phyloP scores from a whole-genome alignment of 2,797 vertebrate genomes.

The Rhincodon typus region DNA sequence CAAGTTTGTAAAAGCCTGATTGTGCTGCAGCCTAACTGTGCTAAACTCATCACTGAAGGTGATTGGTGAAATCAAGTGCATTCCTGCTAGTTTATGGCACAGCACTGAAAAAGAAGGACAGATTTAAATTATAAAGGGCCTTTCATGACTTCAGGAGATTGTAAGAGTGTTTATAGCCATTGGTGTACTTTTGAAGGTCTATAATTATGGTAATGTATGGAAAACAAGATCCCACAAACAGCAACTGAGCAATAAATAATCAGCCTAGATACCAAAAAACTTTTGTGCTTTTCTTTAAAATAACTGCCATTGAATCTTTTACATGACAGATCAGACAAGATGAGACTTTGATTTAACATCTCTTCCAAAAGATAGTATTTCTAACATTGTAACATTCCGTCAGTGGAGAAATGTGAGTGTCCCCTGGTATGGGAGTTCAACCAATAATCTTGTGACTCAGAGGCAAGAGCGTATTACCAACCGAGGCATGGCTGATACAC shows the following conservation, averaged over 20 bases:
- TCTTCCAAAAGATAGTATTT: not conserved
- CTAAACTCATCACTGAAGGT: constrained; percentile 92
- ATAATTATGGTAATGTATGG: not conserved
- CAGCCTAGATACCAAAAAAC: too few relatives aligned
- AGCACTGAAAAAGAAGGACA: constrained; percentile 52
- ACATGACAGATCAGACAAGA: too few relatives aligned
- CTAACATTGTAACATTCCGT: not conserved
- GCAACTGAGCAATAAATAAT: too few relatives aligned
- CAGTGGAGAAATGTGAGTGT: not conserved
- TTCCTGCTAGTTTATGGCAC: constrained; percentile 77
- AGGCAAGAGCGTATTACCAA: not conserved
- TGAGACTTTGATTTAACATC: too few relatives aligned
- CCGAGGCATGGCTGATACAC: not conserved
- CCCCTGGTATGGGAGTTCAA: not conserved
- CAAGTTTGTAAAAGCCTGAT: constrained; percentile 81
- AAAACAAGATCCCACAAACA: not conserved
- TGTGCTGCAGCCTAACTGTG: constrained; percentile 85
- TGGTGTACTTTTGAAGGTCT: not conserved
- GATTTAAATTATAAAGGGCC: not conserved
- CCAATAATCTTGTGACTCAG: not conserved
- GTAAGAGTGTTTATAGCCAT: not conserved
- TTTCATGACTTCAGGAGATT: not conserved
- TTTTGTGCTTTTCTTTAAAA: too few relatives aligned
- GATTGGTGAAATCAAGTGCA: constrained; percentile 84
- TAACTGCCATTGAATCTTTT: too few relatives aligned